phyloP scores from a whole-genome alignment of 2,888 invertebrate genomes.

The Dastarcus helophoroides region DNA sequence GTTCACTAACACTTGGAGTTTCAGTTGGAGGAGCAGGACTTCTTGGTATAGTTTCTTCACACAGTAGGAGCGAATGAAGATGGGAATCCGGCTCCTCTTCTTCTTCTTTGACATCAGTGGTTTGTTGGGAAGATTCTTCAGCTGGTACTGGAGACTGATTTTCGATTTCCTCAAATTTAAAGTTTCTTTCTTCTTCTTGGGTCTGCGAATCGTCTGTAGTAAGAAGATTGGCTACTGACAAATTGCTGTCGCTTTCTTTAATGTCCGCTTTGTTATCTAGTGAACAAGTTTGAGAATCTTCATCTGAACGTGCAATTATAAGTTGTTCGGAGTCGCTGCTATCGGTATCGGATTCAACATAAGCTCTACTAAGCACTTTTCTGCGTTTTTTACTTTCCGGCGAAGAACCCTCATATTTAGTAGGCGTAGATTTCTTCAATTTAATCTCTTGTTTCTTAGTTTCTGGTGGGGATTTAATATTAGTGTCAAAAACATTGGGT shows the following conservation, averaged over 20 bases:
- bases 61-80: constrained; percentile 59
- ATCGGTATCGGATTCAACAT: constrained; percentile 47
- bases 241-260: constrained; percentile 26
- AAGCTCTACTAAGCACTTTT: constrained; percentile 36
- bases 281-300: constrained; percentile 26
- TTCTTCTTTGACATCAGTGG: constrained; percentile 21
- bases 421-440: constrained; percentile 4
- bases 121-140: constrained; percentile 12
- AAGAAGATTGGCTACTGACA: constrained; percentile 14
- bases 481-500: too few species aligned
- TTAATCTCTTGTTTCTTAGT: constrained; percentile 4
- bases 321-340: constrained; percentile 54
- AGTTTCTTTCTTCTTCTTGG: constrained; percentile 27
- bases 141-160: constrained; percentile 31
- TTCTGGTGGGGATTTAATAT: too few species aligned
- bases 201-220: constrained; percentile 27
- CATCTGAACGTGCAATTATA: constrained; percentile 43
- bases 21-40: constrained; percentile 64
- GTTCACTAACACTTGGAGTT: constrained; percentile 12
- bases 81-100: constrained; percentile 51
- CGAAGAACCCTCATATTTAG: constrained; percentile 7
- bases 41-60: constrained; percentile 84
- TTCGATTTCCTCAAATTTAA: constrained; percentile 32
- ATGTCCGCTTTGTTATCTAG: constrained; percentile 17
- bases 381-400: constrained; percentile 25